Percentiles rank a stretch among this genome's conserved stretches.
phyloP scores from a whole-genome alignment of 2,113 vertebrate genomes.

The Podarcis raffonei region DNA sequence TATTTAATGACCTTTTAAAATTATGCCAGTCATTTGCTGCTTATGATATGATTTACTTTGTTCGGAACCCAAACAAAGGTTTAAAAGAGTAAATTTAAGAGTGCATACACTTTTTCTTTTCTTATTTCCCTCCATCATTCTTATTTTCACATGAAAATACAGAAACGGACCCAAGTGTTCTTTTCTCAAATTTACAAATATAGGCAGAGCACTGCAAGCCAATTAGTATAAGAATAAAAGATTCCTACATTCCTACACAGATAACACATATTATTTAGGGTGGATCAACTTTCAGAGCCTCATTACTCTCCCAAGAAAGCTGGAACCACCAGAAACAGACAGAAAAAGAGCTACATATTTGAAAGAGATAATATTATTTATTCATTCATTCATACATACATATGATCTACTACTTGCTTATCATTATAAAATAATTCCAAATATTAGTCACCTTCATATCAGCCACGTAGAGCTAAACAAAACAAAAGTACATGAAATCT shows the following conservation, averaged over 20 bases:
- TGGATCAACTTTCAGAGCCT: neutral
- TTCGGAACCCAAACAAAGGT: conserved; percentile 1
- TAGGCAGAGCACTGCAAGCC: too few relatives aligned
- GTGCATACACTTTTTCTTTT: neutral
- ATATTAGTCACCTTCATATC: neutral
- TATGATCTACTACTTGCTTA: too few relatives aligned
- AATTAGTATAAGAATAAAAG: too few relatives aligned
- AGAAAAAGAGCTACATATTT: neutral
- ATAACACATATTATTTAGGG: neutral
- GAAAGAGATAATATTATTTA: neutral
- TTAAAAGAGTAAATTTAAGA: neutral
- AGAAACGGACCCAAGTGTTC: too few relatives aligned
- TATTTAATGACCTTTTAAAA: neutral
- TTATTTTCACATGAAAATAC: too few relatives aligned
- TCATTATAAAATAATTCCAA: too few relatives aligned
- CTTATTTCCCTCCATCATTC: too few relatives aligned
- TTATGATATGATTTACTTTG: neutral
- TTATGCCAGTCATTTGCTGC: neutral
- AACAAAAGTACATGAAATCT: neutral
- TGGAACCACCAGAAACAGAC: neutral
- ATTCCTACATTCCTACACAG: too few relatives aligned
- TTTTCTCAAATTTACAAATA: too few relatives aligned
- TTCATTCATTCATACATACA: too few relatives aligned
- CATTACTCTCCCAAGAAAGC: neutral
- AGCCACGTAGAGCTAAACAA: neutral